Evolutionary conservation across 2,888 invertebrate genomes (phyloP), one percentile per base, ranked within the genome.

Genomic region (Papilio demoleus): DNA sequence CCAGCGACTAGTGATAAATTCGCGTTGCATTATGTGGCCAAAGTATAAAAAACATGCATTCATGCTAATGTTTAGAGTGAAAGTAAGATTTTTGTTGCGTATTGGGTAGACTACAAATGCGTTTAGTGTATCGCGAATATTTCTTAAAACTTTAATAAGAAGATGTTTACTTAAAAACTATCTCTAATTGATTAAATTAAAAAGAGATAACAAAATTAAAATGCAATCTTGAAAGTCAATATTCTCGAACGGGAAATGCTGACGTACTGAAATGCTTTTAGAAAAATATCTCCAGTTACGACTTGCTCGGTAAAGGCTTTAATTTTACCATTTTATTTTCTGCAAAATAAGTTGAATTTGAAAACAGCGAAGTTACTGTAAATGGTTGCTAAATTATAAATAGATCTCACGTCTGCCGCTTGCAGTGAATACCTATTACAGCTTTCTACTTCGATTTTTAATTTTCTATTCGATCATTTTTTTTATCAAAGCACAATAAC

Each of bases 121-220:
- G 4, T 38, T 47, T 1, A 4, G 19, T 17, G 9, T 2, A 0
- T 11, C 12, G 19, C 2, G 3, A 22, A 1, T 11, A 19, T 45
- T 45, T 2, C 1, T 22, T 47, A 22, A 6, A 47, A 22, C 1
- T 2, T 9, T 31, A 17, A 0, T 27, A 53, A 53, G 31, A 53
- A 8, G 2, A 9, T 9, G 14, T 53, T 27, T 27, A 14, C 11
- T 31, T 3, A 3, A 53, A 53, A 8, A 4, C n/a, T 31, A n/a
- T n/a, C 53, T 27, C n/a, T 31, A 56, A 56, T 31, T 31, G n/a
- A 17, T 56, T 56, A n/a, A 56, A 56, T 56, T n/a, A 56, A n/a
- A 31, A 56, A 31, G 9, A 56, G 27, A 56, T 31, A 53, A 31
- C n/a, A 31, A 53, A 27, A 53, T 53, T 8, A 27, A 27, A 53